A percentile compares a stretch with the other conserved stretches of the same genome.
phyloP scores from a whole-genome alignment of 2,797 vertebrate species.

The Clarias platycephalus region DNA sequence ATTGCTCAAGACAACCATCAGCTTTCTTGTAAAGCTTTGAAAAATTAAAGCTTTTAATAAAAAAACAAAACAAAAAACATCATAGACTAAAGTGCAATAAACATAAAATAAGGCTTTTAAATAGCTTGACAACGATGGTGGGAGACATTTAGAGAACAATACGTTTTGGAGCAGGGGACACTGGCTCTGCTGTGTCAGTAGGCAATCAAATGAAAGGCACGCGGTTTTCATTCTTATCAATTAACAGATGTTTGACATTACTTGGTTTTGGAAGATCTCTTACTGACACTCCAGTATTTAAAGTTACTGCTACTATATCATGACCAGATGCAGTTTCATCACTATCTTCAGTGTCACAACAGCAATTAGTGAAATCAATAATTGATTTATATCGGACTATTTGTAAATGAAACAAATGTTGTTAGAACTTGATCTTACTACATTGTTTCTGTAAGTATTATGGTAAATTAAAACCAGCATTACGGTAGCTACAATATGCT shows the following conservation, averaged over 20 bases:
- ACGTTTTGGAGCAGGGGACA: neutral
- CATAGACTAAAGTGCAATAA: slow-evolving; percentile 75
- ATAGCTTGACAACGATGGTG: neutral
- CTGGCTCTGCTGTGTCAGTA: slow-evolving; percentile 17
- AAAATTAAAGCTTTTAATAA: slow-evolving; percentile 56
- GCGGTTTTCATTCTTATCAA: slow-evolving; percentile 30
- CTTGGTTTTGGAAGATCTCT: slow-evolving; percentile 11
- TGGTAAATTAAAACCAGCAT: slow-evolving; percentile 25
- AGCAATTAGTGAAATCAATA: slow-evolving; percentile 15
- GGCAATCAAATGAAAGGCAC: slow-evolving; percentile 51
- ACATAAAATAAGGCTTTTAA: slow-evolving; percentile 62
- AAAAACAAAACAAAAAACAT: slow-evolving; percentile 48
- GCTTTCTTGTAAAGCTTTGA: slow-evolving; percentile 42
- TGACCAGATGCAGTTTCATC: slow-evolving; percentile 2
- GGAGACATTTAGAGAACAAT: neutral
- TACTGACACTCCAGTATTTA: neutral
- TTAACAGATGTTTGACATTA: slow-evolving; percentile 2
- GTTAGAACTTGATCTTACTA: neutral
- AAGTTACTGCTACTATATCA: slow-evolving; percentile 11
- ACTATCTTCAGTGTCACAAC: neutral
- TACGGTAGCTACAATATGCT: slow-evolving; percentile 52
- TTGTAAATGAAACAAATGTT: slow-evolving; percentile 1
- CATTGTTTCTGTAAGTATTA: slow-evolving; percentile 23
- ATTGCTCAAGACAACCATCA: slow-evolving; percentile 45
- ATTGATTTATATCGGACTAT: neutral